These are phyloP conservation scores for Percopsis omiscomaycus DNA, from an alignment of 2,797 vertebrate genomes.

Conservation along the genomic window DNA sequence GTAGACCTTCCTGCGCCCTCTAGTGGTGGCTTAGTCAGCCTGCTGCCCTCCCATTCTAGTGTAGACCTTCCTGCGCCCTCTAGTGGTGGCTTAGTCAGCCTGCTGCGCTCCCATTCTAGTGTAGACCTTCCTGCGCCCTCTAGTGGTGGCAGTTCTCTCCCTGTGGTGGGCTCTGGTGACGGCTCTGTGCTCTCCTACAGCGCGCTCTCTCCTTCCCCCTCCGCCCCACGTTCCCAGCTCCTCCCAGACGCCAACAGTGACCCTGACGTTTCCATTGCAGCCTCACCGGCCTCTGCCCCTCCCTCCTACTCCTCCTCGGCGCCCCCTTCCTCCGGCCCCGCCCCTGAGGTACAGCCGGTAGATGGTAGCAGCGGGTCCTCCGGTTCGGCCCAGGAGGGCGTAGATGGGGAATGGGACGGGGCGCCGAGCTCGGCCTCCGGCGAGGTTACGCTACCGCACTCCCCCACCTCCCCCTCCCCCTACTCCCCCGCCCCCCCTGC, in stretches of 20 bases:
- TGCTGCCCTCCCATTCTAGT: slow-evolving; percentile 51
- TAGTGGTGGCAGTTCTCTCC: slow-evolving; percentile 57
- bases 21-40: slow-evolving; percentile 52
- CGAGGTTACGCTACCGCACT: slow-evolving; percentile 63
- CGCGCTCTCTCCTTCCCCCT: slow-evolving; percentile 51
- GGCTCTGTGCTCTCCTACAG: slow-evolving; percentile 52
- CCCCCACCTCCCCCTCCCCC: slow-evolving; percentile 40
- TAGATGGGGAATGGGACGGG: slow-evolving; percentile 79
- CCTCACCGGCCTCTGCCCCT: slow-evolving; percentile 67
- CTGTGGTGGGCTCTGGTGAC: slow-evolving; percentile 61
- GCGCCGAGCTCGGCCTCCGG: slow-evolving; percentile 77
- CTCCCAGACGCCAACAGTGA: slow-evolving; percentile 67
- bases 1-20: slow-evolving; percentile 37
- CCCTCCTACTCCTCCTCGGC: slow-evolving; percentile 61
- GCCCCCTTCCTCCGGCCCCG: slow-evolving; percentile 66
- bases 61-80: slow-evolving; percentile 37
- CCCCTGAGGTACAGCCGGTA: slow-evolving; percentile 73
- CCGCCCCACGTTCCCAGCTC: slow-evolving; percentile 60
- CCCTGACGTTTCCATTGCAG: slow-evolving; percentile 76
- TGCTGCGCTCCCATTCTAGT: slow-evolving; percentile 51
- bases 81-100: slow-evolving; percentile 52
- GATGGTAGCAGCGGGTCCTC: slow-evolving; percentile 81
- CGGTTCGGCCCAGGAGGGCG: slow-evolving; percentile 81
- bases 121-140: slow-evolving; percentile 38
- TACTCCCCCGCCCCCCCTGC: slow-evolving; percentile 31